Evolutionary conservation across 2,113 vertebrate genomes (phyloP).

Genomic region (Heloderma charlesbogerti): DNA sequence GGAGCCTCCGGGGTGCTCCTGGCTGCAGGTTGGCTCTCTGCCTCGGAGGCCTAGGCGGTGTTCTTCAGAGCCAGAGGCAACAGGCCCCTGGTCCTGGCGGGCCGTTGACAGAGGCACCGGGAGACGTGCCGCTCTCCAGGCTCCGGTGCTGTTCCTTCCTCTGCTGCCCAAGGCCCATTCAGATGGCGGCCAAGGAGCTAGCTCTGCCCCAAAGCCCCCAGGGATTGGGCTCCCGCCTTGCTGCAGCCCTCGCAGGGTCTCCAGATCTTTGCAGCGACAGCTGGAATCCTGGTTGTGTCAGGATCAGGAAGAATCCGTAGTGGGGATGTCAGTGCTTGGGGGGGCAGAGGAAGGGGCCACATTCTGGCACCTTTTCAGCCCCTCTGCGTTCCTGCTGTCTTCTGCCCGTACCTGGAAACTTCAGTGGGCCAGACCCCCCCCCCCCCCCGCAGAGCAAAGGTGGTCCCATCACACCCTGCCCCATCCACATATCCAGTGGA

Average conservation of each 20-base stretch:
- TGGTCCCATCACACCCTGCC: too few relatives aligned
- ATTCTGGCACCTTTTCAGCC: neutral
- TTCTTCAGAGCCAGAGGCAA: neutral
- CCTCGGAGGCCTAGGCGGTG: neutral
- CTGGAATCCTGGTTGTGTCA: neutral
- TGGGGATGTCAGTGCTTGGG: too few relatives aligned
- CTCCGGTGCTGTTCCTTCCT: too few relatives aligned
- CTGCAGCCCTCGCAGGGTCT: neutral
- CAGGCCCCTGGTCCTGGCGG: neutral
- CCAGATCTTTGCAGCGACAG: neutral
- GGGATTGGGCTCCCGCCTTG: neutral
- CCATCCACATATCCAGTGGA: too few relatives aligned
- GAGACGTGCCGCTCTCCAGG: too few relatives aligned
- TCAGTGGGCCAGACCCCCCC: rapidly evolving
- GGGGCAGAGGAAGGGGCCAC: neutral
- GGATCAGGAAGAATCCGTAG: too few relatives aligned
- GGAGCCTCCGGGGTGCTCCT: neutral
- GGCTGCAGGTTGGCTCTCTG: neutral
- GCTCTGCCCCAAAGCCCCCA: neutral
- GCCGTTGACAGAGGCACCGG: too few relatives aligned
- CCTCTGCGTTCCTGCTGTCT: neutral
- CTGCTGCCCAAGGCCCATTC: neutral
- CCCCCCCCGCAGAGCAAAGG: neutral
- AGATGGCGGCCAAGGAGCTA: neutral
- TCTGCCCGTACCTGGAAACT: neutral